Base-by-base conservation (phyloP, 2,797 vertebrate species). In the Dicrostonyx torquatus region DNA sequence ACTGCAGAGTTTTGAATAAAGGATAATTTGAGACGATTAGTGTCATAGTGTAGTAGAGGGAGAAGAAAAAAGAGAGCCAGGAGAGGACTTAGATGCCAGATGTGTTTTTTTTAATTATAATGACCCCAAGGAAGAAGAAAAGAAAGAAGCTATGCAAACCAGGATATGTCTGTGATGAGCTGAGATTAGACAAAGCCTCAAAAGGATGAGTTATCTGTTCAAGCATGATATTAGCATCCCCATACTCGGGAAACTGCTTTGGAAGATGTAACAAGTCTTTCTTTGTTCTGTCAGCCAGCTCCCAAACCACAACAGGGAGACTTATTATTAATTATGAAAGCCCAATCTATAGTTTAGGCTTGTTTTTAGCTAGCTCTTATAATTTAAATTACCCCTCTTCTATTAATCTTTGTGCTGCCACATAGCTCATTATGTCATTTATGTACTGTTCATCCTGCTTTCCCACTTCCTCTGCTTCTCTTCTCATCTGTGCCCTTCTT, bases 1-100 rank as follows among this genome's bases (percentile, higher is more conserved):
- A 55, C 22, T 72, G 58, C 4, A 88, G 91, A 83, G 66, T 70
- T 82, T 68, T 83, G 58, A 90, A 68, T 89, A 82, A 91, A 95
- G 43, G 60, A 26, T 66, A 92, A 53, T 78, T 93, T 87, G 84
- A 83, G 85, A 85, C 68, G 43, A 87, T 90, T 48, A 40, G 70
- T 90, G 48, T 64, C 64, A 18, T 58, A n/a, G 22, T 53, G 5
- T 45, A 55, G 60, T 88, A 31, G 17, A 75, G 34, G 76, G 73
- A 68, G 90, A 85, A 88, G 64, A 73, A 82, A 60, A 62, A 86
- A 55, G 80, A 72, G 89, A 88, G 77, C 45, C 66, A 90, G 64
- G 43, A 90, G 75, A 83, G 14, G 22, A 85, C n/a, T 84, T 77
- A 68, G 64, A 84, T 85, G 37, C 88, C 83, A 72, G 31, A 75